Evolutionary conservation across 2,888 invertebrate genomes (phyloP).

Genomic region (Platycheirus albimanus): DNA sequence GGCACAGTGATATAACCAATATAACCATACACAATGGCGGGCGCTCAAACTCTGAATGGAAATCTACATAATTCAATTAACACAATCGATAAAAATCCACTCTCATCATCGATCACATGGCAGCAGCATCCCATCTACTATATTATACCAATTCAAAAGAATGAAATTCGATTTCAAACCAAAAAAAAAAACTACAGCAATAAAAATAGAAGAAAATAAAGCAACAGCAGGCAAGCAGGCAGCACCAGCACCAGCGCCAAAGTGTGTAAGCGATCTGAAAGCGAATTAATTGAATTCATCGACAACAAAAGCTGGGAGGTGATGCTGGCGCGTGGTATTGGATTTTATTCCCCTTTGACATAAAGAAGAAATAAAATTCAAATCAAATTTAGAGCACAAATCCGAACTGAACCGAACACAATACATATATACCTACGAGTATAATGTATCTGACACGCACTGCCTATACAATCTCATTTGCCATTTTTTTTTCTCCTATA

Average conservation of each 20-base stretch:
- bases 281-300: slow-evolving; percentile 53
- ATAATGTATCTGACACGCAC: no score
- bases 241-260: no score
- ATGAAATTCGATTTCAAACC: slow-evolving; percentile 58
- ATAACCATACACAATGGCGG: slow-evolving; percentile 48
- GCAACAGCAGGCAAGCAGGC: slow-evolving; percentile 3
- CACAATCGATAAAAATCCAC: slow-evolving; percentile 53
- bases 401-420: not conserved
- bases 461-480: no score
- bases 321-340: not conserved
- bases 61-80: slow-evolving; percentile 67
- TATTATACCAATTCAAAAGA: slow-evolving; percentile 47
- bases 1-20: slow-evolving; percentile 54
- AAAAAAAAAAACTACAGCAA: slow-evolving; percentile 24
- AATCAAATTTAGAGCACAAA: slow-evolving; percentile 8
- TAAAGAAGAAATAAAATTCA: slow-evolving; percentile 9
- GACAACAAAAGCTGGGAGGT: slow-evolving; percentile 39
- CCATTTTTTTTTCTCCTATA: no score
- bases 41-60: slow-evolving; percentile 21
- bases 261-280: slow-evolving; percentile 58
- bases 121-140: slow-evolving; percentile 40
- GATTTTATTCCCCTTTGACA: no score
- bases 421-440: no score
- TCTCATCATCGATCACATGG: slow-evolving; percentile 46
- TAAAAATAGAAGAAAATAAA: slow-evolving; percentile 25